Conservation (phyloP, 2,797 vertebrate species). For the Pangasius sanitwongsei region DNA sequence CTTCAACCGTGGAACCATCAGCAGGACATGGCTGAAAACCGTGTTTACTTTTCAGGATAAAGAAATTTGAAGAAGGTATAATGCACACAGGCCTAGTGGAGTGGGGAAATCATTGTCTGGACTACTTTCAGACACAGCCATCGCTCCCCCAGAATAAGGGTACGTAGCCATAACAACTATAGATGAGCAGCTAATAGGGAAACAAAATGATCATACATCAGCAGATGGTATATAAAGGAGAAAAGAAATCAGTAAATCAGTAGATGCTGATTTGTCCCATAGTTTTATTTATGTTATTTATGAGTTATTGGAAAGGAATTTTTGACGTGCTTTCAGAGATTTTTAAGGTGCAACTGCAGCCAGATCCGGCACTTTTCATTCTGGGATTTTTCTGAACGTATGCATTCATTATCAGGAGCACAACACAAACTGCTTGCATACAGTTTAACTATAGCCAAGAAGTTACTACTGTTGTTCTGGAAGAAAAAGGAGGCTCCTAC, state of each 20-base stretch:
- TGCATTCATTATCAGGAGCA: not conserved
- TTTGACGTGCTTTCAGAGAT: not conserved
- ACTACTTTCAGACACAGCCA: not conserved
- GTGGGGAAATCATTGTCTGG: not conserved
- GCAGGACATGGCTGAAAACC: not conserved
- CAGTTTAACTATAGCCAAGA: too few relatives aligned
- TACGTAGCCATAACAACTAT: not conserved
- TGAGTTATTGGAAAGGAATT: not conserved
- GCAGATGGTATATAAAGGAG: not conserved
- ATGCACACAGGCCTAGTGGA: not conserved
- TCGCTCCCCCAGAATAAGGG: not conserved
- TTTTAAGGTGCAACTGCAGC: slow-evolving; percentile 2
- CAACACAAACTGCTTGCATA: too few relatives aligned
- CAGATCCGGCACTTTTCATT: not conserved
- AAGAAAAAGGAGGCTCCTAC: not conserved
- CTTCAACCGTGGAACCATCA: not conserved
- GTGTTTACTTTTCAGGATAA: not conserved
- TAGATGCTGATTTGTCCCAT: not conserved
- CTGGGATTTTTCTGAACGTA: not conserved
- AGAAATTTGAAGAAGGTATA: not conserved
- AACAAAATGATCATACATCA: not conserved
- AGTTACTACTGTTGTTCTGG: not conserved
- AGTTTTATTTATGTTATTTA: not conserved
- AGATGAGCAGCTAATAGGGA: not conserved
- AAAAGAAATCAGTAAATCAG: not conserved